These are phyloP conservation scores for Echiichthys vipera DNA, from an alignment of 2,797 vertebrate species.

Conservation along the genomic window DNA sequence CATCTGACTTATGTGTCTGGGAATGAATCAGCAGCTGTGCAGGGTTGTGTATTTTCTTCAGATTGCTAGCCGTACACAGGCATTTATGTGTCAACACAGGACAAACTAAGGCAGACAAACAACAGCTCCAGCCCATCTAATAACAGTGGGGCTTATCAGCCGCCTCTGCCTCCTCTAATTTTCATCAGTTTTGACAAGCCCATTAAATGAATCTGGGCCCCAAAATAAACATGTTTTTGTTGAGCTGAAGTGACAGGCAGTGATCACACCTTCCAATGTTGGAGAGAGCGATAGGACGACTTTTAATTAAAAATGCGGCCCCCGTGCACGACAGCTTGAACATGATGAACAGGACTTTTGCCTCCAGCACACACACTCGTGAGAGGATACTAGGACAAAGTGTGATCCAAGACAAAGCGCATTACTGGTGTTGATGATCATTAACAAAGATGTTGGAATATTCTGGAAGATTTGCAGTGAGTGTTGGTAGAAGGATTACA, in stretches of 20 bases:
- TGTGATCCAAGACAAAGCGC: conserved; percentile 26
- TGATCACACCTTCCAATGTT: conserved; percentile 78
- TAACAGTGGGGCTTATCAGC: conserved; percentile 78
- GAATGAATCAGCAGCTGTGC: conserved; percentile 35
- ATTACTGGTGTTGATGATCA: conserved; percentile 44
- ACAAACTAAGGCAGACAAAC: conserved; percentile 70
- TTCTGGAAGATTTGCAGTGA: conserved; percentile 29
- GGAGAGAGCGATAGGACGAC: conserved; percentile 49
- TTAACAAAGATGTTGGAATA: conserved; percentile 35
- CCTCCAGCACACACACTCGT: conserved; percentile 30
- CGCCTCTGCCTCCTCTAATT: conserved; percentile 79
- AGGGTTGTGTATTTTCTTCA: conserved; percentile 38
- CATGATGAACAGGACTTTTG: conserved; percentile 59
- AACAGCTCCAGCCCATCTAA: conserved; percentile 73
- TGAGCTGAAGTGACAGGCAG: conserved; percentile 80
- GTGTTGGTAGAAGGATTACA: conserved; percentile 50
- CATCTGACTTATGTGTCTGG: conserved; percentile 32
- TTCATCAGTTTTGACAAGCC: conserved; percentile 83
- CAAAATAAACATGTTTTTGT: conserved; percentile 83
- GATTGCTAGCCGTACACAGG: conserved; percentile 41
- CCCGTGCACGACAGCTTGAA: conserved; percentile 39
- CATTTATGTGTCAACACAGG: conserved; percentile 61
- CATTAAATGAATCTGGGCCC: conserved; percentile 81
- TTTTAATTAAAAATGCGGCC: conserved; percentile 77
- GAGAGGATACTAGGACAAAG: conserved; percentile 12